phyloP scores from a whole-genome alignment of 1,140 invertebrate species.

The Amyelois transitella region DNA sequence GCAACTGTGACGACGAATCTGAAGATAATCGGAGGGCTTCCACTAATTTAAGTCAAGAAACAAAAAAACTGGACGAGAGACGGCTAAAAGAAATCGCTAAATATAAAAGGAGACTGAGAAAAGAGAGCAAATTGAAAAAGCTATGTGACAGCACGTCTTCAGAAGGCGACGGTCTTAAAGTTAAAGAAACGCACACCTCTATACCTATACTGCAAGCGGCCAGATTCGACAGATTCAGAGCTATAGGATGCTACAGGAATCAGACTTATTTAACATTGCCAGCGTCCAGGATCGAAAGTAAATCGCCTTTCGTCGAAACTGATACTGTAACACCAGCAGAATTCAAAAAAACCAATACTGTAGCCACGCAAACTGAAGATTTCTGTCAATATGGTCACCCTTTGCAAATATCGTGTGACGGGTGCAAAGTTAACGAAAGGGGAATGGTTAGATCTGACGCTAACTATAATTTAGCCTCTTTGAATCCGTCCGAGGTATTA shows the following conservation, averaged over 20 bases:
- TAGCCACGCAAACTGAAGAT: constrained; percentile 66
- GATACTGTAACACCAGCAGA: constrained; percentile 42
- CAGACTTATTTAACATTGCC: constrained; percentile 62
- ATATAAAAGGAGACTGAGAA: constrained; percentile 60
- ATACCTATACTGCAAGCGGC: constrained; percentile 71
- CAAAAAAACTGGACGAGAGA: constrained; percentile 56
- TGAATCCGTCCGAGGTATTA: constrained; percentile 14
- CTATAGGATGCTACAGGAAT: constrained; percentile 66
- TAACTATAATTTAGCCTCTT: constrained; percentile 49
- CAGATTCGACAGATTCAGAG: constrained; percentile 62
- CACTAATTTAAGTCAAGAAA: constrained; percentile 29
- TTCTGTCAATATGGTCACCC: constrained; percentile 52
- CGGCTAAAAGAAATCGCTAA: constrained; percentile 66
- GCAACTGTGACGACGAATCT: constrained; percentile 77
- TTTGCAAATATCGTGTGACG: constrained; percentile 40
- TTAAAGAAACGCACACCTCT: constrained; percentile 59
- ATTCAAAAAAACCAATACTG: constrained; percentile 55
- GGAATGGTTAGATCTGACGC: constrained; percentile 56
- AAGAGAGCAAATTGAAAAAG: constrained; percentile 62
- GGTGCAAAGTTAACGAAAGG: constrained; percentile 31
- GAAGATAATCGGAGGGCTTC: constrained; percentile 40
- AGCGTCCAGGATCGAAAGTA: constrained; percentile 46
- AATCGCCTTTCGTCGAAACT: constrained; percentile 44
- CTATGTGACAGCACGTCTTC: constrained; percentile 59
- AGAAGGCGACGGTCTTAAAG: constrained; percentile 44